These are phyloP conservation scores for Eciton burchellii DNA, from an alignment of 1,140 invertebrate species.

Conservation along the genomic window DNA sequence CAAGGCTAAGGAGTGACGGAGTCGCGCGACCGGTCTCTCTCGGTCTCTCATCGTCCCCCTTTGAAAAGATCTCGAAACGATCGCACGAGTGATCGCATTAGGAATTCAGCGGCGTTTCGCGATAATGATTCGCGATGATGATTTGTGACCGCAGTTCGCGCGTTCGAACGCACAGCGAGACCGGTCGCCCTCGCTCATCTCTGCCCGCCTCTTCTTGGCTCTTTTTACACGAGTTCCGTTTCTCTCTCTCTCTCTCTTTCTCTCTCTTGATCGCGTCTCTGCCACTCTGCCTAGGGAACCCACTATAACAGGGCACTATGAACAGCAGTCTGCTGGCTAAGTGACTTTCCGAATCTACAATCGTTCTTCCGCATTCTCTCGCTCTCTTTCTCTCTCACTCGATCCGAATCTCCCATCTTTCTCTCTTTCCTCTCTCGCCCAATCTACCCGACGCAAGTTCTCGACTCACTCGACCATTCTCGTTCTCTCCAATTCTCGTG, in stretches of 20 bases:
- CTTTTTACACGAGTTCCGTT: background rate
- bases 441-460: conserved; percentile 23
- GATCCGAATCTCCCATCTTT: background rate
- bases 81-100: conserved; percentile 29
- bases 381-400: conserved; percentile 60
- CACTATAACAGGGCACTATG: conserved; percentile 86
- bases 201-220: background rate
- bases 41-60: background rate
- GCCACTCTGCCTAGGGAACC: conserved; percentile 83
- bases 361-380: conserved; percentile 75
- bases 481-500: background rate
- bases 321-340: conserved; percentile 85
- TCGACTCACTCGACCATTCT: conserved; percentile 7
- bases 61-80: conserved; percentile 29
- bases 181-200: background rate
- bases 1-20: conserved; percentile 28
- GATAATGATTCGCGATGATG: too few species aligned
- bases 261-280: conserved; percentile 71
- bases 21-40: conserved; percentile 10
- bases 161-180: background rate
- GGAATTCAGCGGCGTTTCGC: conserved; percentile 8
- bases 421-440: conserved; percentile 54
- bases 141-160: conserved; percentile 7
- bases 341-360: conserved; percentile 84
- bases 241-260: conserved; percentile 19